These are phyloP conservation scores for Ceratina japonica DNA, from an alignment of 1,140 invertebrate genomes.

Conservation along the genomic window DNA sequence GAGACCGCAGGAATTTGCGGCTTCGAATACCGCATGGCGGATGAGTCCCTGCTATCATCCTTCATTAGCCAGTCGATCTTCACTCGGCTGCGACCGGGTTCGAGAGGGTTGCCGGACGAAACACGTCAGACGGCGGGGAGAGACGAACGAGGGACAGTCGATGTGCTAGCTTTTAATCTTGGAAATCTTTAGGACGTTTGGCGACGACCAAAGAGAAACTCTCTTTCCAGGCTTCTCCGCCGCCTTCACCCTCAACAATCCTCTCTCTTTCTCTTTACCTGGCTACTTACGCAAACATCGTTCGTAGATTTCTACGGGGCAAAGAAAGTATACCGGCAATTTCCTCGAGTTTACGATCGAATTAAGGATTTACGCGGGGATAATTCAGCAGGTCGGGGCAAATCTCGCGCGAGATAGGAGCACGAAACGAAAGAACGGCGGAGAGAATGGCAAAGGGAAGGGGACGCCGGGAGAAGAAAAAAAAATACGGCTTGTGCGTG, in stretches of 20 bases:
- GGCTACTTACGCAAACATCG: slow-evolving; percentile 63
- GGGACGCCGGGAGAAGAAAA: background rate
- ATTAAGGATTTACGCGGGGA: slow-evolving; percentile 69
- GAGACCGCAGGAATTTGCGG: slow-evolving; percentile 55
- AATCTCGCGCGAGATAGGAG: slow-evolving; percentile 51
- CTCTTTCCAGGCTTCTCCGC: slow-evolving; percentile 38
- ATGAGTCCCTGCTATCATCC: slow-evolving; percentile 53
- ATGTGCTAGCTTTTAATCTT: slow-evolving; percentile 63
- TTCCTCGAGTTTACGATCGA: slow-evolving; percentile 67
- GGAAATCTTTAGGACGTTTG: slow-evolving; percentile 59
- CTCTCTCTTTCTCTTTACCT: slow-evolving; percentile 39
- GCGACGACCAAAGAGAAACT: slow-evolving; percentile 60
- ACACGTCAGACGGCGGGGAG: background rate
- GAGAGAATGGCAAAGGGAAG: background rate
- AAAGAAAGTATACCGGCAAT: slow-evolving; percentile 51
- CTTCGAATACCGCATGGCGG: slow-evolving; percentile 55
- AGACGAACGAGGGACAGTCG: slow-evolving; percentile 17
- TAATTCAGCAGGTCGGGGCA: slow-evolving; percentile 61
- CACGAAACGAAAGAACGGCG: background rate
- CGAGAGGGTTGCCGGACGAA: slow-evolving; percentile 16
- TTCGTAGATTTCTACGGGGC: slow-evolving; percentile 60
- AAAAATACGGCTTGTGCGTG: background rate
- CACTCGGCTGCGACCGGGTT: slow-evolving; percentile 14
- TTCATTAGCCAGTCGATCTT: slow-evolving; percentile 61
- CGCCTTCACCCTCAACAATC: slow-evolving; percentile 13